Percentiles rank a stretch among this genome's conserved stretches.
phyloP scores from a whole-genome alignment of 2,797 vertebrate genomes.

The Xenops minutus region DNA sequence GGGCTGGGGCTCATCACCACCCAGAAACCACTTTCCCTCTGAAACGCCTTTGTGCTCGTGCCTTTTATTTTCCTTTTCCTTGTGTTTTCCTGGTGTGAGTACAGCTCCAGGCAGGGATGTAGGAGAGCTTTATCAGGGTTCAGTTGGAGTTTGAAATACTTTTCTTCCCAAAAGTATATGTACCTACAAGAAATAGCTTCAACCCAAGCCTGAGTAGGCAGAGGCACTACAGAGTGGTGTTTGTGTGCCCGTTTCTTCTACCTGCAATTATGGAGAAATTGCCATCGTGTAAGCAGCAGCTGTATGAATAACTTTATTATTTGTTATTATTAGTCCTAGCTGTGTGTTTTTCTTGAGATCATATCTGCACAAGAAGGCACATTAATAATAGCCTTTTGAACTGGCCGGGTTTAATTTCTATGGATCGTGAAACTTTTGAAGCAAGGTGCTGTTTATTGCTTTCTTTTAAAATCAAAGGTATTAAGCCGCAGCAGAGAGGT shows the following conservation, averaged over 20 bases:
- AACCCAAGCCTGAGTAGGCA: not conserved
- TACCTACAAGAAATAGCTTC: constrained; percentile 13
- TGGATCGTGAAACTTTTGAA: constrained; percentile 14
- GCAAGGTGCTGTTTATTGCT: constrained; percentile 29
- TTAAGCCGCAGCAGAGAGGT: not conserved
- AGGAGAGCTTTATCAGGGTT: not conserved
- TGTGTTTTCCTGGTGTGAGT: not conserved
- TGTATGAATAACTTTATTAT: constrained; percentile 61
- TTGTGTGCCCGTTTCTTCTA: constrained; percentile 25
- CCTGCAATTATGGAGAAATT: constrained; percentile 57
- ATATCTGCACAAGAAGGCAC: constrained; percentile 48
- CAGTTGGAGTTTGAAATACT: not conserved
- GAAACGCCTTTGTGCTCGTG: not conserved
- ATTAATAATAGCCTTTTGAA: constrained; percentile 40
- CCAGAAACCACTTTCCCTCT: not conserved
- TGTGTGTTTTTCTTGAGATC: constrained; percentile 63
- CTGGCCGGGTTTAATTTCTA: not conserved
- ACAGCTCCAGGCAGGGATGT: not conserved
- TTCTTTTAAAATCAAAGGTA: not conserved
- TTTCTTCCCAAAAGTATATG: constrained; percentile 1
- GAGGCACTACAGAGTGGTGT: constrained; percentile 38
- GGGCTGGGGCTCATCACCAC: not conserved
- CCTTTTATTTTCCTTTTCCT: not conserved
- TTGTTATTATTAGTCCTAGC: constrained; percentile 60
- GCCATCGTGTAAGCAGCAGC: constrained; percentile 30